A percentile compares a stretch with the other conserved stretches of the same genome.
phyloP scores from a whole-genome alignment of 2,113 vertebrate species.

The Cairina moschata region DNA sequence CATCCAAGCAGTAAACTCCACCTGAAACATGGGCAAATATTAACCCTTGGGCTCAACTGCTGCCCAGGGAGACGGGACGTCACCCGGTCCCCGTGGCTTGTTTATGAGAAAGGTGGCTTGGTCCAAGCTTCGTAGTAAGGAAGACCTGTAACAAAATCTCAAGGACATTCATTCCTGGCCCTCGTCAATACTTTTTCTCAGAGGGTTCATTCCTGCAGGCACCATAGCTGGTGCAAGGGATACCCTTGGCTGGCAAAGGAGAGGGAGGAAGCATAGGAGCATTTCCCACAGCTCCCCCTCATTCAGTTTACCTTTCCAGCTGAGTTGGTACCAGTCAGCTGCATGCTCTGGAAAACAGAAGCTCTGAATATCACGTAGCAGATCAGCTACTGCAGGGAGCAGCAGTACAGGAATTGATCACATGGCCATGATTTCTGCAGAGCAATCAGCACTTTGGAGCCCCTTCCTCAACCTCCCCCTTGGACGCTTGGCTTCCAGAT shows the following conservation, averaged over 20 bases:
- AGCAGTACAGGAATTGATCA: not conserved
- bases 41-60: not conserved
- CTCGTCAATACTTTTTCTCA: not conserved
- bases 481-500: not conserved
- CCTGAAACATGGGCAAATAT: not conserved
- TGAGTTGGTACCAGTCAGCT: not conserved
- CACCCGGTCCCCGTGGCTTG: not conserved
- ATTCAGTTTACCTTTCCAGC: not conserved
- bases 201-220: not conserved
- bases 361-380: not conserved
- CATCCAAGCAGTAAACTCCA: not conserved
- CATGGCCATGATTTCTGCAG: not conserved
- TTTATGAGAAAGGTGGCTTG: not conserved
- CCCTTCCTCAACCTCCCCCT: not conserved
- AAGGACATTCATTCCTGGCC: not conserved
- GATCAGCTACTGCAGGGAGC: not conserved
- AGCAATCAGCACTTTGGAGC: not conserved
- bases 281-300: not conserved
- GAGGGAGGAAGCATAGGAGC: not conserved
- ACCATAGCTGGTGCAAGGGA: not conserved
- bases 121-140: not conserved
- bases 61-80: not conserved
- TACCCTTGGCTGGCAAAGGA: not conserved
- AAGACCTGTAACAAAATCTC: not conserved
- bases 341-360: not conserved